These are phyloP conservation scores for Nemoura dubitans DNA, from an alignment of 2,888 invertebrate genomes.

Conservation along the genomic window DNA sequence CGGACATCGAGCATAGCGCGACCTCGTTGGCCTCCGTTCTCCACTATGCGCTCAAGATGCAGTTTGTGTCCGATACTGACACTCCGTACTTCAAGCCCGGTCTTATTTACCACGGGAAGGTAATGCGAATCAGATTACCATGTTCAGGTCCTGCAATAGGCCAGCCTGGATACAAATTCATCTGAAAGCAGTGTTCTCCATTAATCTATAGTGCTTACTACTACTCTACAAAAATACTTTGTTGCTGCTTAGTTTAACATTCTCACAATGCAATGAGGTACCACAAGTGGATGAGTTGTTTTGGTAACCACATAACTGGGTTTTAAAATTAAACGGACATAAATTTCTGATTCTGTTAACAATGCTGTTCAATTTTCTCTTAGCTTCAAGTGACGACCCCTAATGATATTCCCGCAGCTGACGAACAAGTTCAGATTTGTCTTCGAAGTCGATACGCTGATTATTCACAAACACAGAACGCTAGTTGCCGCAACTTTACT, in stretches of 20 bases:
- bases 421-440: constrained; percentile 59
- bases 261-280: too few relatives aligned
- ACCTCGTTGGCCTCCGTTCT: constrained; percentile 68
- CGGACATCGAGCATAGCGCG: constrained; percentile 70
- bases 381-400: background rate
- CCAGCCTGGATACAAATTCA: too few relatives aligned
- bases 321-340: background rate
- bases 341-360: constrained; percentile 16
- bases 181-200: too few relatives aligned
- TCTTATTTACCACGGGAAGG: constrained; percentile 75
- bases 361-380: background rate
- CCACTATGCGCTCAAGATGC: constrained; percentile 66
- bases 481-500: constrained; percentile 59
- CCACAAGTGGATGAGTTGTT: too few relatives aligned
- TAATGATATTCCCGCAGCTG: constrained; percentile 55
- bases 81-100: constrained; percentile 72
- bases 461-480: constrained; percentile 56
- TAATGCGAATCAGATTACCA: too few relatives aligned
- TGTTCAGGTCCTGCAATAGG: too few relatives aligned
- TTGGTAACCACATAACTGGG: too few relatives aligned
- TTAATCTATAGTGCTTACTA: too few relatives aligned
- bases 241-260: too few relatives aligned
- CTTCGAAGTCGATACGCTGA: constrained; percentile 58
- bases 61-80: constrained; percentile 66
- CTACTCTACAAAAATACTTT: too few relatives aligned